Conservation (phyloP, 2,113 vertebrate species). For the Larimichthys crocea region DNA sequence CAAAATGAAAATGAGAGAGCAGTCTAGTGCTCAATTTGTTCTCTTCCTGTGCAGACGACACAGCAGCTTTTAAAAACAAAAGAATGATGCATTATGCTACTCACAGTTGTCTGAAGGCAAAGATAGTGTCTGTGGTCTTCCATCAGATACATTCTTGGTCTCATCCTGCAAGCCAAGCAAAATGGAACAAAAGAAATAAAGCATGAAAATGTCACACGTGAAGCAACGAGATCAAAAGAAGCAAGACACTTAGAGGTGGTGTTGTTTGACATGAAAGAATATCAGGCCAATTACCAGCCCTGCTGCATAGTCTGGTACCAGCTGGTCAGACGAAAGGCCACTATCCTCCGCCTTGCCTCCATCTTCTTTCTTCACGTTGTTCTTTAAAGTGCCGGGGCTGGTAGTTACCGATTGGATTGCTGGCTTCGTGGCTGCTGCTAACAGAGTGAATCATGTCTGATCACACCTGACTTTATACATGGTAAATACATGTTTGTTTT, state of each 20-base stretch:
- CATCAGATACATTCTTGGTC: slow-evolving; percentile 61
- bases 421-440: slow-evolving; percentile 61
- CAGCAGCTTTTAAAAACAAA: slow-evolving; percentile 3
- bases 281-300: slow-evolving; percentile 66
- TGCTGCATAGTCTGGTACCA: slow-evolving; percentile 76
- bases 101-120: slow-evolving; percentile 73
- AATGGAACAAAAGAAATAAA: slow-evolving; percentile 25
- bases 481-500: not conserved
- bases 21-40: not conserved
- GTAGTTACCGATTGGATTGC: slow-evolving; percentile 19
- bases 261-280: slow-evolving; percentile 10
- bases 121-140: slow-evolving; percentile 54
- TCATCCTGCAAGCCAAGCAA: slow-evolving; percentile 72
- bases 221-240: slow-evolving; percentile 23
- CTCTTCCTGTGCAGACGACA: not conserved
- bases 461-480: slow-evolving; percentile 5
- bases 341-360: slow-evolving; percentile 81
- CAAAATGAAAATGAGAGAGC: not conserved
- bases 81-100: slow-evolving; percentile 35
- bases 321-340: slow-evolving; percentile 74
- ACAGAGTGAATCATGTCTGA: slow-evolving; percentile 21
- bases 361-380: slow-evolving; percentile 79
- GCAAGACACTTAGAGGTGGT: slow-evolving; percentile 2
- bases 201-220: slow-evolving; percentile 8
- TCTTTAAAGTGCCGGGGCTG: slow-evolving; percentile 69